phyloP scores from a whole-genome alignment of 2,797 vertebrate genomes.

The Okamejei kenojei region DNA sequence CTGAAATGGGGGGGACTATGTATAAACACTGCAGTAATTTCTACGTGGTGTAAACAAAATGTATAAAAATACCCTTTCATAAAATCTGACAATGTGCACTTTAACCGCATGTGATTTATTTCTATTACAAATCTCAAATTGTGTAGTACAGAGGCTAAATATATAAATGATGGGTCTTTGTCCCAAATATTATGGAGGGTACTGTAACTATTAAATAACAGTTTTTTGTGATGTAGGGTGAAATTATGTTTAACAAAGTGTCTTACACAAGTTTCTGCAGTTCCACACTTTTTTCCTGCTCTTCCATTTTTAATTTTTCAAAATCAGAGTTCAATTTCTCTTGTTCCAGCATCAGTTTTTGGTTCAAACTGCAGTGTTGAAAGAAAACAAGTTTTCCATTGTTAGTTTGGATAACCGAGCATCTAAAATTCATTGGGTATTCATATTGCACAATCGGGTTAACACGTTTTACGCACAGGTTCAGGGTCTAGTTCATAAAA shows the following conservation, averaged over 20 bases:
- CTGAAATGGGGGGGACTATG: too few relatives aligned
- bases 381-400: neutral
- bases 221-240: neutral
- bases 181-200: too few relatives aligned
- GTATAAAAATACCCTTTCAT: too few relatives aligned
- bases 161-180: too few relatives aligned
- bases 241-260: neutral
- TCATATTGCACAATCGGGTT: neutral
- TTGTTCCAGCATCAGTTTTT: constrained; percentile 80
- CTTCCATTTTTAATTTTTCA: constrained; percentile 76
- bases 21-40: too few relatives aligned
- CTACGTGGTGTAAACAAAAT: too few relatives aligned
- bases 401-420: neutral
- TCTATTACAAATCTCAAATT: too few relatives aligned
- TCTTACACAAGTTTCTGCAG: constrained; percentile 82
- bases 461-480: neutral
- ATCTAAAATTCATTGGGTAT: neutral
- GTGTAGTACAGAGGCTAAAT: too few relatives aligned
- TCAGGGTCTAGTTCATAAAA: neutral
- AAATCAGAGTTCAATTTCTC: constrained; percentile 79
- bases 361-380: constrained; percentile 65
- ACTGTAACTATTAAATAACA: neutral
- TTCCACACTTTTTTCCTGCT: constrained; percentile 75
- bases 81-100: too few relatives aligned
- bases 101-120: too few relatives aligned